Evolutionary conservation across 2,113 vertebrate species (phyloP), one percentile per base, ranked within the genome.

Genomic region (Paramisgurnus dabryanus): DNA sequence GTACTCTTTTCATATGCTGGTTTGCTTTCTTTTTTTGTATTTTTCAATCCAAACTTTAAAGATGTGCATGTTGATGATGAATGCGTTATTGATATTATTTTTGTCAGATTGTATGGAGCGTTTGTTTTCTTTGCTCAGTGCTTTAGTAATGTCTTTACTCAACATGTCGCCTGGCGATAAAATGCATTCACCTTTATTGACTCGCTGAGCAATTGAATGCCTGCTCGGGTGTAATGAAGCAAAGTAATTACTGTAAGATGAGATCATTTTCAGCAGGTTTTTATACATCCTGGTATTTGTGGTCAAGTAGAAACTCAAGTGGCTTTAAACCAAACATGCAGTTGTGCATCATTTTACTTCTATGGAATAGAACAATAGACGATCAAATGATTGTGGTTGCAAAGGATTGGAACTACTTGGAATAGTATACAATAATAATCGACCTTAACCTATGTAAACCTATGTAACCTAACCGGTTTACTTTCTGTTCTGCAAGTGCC

Each of bases 401-500:
- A 60, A 73, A 73, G 40, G 5, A 57, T 57, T 57, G 17, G 0
- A 57, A 57, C 6, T 57, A 40, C n/a, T 41, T 27, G 49, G 40
- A 11, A 72, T 13, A 4, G 55, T 13, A 72, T 18, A n/a, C 39
- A 41, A 41, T 12, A 58, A 57, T 71, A 71, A 40, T 55, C 17
- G 1, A 11, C 50, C 8, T 7, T 57, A n/a, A 57, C 15, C 53
- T 17, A 6, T 57, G 53, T 55, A 17, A 55, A 58, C 7, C 5
- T 5, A 9, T n/a, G 12, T n/a, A 22, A 34, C 17, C 27, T 27
- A 11, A 81, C 79, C 61, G 22, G 74, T 17, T 58, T 50, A 61
- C 22, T 76, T 69, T 4, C 7, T 82, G 40, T 68, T 66, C 70
- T 88, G 67, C 84, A 88, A 67, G 40, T 86, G 85, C 78, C 84